Percentiles rank a stretch among this genome's conserved stretches.
phyloP scores from a whole-genome alignment of 2,888 invertebrate species.

The Cantharis nigra region DNA sequence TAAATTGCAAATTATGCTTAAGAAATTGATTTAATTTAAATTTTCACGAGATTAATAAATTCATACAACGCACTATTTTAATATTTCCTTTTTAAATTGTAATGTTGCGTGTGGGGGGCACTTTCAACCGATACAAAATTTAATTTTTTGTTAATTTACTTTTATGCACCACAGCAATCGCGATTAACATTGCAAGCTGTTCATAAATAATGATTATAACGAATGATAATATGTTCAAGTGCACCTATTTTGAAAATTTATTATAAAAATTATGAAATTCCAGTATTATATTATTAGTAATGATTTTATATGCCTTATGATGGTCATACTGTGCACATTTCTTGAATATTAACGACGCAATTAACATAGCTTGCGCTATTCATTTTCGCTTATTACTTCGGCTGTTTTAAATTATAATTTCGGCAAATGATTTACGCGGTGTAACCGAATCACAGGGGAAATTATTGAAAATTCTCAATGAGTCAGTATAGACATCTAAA shows the following conservation, averaged over 20 bases:
- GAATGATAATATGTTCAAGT: background rate
- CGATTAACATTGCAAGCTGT: background rate
- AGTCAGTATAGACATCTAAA: background rate
- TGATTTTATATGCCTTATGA: constrained; percentile 34
- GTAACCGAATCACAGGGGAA: background rate
- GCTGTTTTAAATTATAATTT: constrained; percentile 12
- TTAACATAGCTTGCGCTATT: constrained; percentile 34
- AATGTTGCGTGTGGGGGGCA: background rate
- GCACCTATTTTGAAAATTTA: background rate
- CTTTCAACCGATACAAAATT: background rate
- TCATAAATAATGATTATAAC: background rate
- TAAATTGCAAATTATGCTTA: constrained; percentile 10
- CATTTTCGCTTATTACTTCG: constrained; percentile 24
- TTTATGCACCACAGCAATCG: background rate
- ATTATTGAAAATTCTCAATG: too few relatives aligned
- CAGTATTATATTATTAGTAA: constrained; percentile 22
- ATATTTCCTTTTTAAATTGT: background rate
- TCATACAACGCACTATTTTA: background rate
- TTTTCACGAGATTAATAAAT: background rate
- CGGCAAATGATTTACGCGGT: background rate
- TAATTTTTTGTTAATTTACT: background rate
- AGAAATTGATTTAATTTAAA: background rate
- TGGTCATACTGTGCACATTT: constrained; percentile 30
- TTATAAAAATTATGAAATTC: constrained; percentile 30
- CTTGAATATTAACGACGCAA: constrained; percentile 41